Conservation (phyloP, 2,888 invertebrate genomes). For the Bursaphelenchus okinawaensis region DNA sequence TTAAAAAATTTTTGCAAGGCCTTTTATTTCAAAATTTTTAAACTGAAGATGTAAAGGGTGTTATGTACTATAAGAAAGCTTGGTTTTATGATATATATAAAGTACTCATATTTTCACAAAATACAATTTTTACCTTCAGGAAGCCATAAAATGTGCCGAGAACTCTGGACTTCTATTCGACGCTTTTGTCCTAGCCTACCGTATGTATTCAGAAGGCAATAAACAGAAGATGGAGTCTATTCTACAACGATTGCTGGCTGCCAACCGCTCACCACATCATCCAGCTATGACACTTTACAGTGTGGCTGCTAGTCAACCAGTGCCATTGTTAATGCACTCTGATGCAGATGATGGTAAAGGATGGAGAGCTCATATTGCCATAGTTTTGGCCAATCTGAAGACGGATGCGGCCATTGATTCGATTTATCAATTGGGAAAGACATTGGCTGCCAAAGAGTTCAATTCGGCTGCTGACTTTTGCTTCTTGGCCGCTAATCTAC, state of each 20-base stretch:
- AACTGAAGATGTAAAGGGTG: neutral
- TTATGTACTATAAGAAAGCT: neutral
- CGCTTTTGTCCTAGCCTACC: slow-evolving; percentile 44
- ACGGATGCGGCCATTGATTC: slow-evolving; percentile 39
- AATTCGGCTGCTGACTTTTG: slow-evolving; percentile 89
- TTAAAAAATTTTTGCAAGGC: neutral
- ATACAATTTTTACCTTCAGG: slow-evolving; percentile 27
- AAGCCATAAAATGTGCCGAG: slow-evolving; percentile 50
- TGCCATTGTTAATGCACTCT: slow-evolving; percentile 45
- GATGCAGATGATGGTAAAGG: slow-evolving; percentile 65
- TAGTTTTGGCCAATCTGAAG: slow-evolving; percentile 74
- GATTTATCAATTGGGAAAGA: slow-evolving; percentile 46
- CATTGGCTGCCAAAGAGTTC: slow-evolving; percentile 67
- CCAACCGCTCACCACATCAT: slow-evolving; percentile 39
- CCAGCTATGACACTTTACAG: slow-evolving; percentile 48
- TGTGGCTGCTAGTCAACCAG: slow-evolving; percentile 42
- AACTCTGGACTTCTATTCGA: slow-evolving; percentile 45
- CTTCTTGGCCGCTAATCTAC: slow-evolving; percentile 75
- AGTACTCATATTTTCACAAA: slow-evolving; percentile 8
- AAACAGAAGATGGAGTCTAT: slow-evolving; percentile 33
- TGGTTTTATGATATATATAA: neutral
- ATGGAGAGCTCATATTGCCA: slow-evolving; percentile 93
- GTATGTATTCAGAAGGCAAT: slow-evolving; percentile 34
- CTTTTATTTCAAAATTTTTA: slow-evolving; percentile 3
- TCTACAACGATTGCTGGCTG: slow-evolving; percentile 42